A percentile compares a stretch with the other conserved stretches of the same genome.
Evolutionary conservation across 92 coral and sea anemone species (phyloP).

Genomic region (Montipora capitata): DNA sequence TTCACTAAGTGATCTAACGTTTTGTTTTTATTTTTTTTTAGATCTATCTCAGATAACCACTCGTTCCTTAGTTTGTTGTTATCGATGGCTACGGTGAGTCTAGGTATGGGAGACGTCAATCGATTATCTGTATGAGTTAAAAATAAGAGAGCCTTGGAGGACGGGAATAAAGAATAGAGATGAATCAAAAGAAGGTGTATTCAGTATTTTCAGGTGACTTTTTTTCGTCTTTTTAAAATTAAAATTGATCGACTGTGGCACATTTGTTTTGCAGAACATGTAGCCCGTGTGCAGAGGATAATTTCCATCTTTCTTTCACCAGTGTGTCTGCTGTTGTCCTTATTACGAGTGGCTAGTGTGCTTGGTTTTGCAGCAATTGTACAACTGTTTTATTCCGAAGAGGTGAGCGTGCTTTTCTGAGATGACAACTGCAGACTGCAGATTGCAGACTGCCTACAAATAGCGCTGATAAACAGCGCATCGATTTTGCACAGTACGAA

Average conservation of each 20-base stretch:
- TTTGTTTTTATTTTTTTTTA: background rate
- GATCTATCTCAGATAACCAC: slow-evolving; percentile 47
- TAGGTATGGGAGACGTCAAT: slow-evolving; percentile 64
- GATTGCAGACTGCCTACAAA: no score
- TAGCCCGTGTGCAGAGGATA: slow-evolving; percentile 75
- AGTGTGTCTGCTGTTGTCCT: slow-evolving; percentile 75
- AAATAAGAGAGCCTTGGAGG: no score
- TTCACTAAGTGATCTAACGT: background rate
- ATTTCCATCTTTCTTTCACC: slow-evolving; percentile 82
- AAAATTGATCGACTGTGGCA: background rate
- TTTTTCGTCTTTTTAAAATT: background rate
- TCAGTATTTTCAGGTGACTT: background rate
- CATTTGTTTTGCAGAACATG: slow-evolving; percentile 68
- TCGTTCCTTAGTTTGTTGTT: slow-evolving; percentile 79
- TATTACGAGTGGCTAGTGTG: slow-evolving; percentile 76
- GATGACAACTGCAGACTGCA: no score
- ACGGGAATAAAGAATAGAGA: background rate
- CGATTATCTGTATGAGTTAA: no score
- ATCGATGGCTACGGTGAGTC: slow-evolving; percentile 78
- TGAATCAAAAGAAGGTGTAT: background rate
- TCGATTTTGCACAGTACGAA: no score
- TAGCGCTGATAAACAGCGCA: no score
- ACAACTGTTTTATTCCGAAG: background rate
- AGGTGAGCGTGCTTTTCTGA: slow-evolving; percentile 2
- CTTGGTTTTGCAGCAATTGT: slow-evolving; percentile 42